These are phyloP conservation scores for Amphilophus citrinellus DNA, from an alignment of 2,113 vertebrate species.

Conservation along the genomic window DNA sequence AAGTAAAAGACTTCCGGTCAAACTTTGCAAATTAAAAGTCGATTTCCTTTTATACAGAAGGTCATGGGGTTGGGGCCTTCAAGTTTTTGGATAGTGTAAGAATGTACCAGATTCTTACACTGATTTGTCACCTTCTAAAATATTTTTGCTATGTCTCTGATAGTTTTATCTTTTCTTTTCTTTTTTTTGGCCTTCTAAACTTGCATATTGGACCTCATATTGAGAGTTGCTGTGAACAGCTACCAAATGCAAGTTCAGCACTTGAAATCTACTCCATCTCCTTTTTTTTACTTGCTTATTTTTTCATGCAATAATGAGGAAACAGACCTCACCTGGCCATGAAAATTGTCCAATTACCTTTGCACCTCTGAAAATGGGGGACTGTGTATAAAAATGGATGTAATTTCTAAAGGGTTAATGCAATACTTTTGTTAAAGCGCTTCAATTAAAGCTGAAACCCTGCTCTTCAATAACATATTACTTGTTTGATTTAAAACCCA, in stretches of 20 bases:
- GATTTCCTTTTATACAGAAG: background rate
- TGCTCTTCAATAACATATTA: background rate
- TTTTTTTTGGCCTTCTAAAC: too few species aligned
- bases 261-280: background rate
- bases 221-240: background rate
- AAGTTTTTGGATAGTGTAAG: background rate
- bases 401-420: background rate
- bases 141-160: too few species aligned
- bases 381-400: background rate
- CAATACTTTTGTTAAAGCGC: background rate
- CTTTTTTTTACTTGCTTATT: background rate
- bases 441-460: background rate
- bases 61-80: background rate
- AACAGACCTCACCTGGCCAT: background rate
- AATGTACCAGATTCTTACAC: too few species aligned
- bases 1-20: constrained; percentile 55
- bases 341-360: background rate
- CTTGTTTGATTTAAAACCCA: background rate
- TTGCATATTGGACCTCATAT: background rate
- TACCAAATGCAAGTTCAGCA: background rate
- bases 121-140: too few species aligned
- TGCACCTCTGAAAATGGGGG: background rate
- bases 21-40: constrained; percentile 58
- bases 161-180: too few species aligned
- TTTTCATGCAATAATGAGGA: background rate